Base-by-base conservation (phyloP, 2,113 vertebrate species). In the Crotalus horridus region DNA sequence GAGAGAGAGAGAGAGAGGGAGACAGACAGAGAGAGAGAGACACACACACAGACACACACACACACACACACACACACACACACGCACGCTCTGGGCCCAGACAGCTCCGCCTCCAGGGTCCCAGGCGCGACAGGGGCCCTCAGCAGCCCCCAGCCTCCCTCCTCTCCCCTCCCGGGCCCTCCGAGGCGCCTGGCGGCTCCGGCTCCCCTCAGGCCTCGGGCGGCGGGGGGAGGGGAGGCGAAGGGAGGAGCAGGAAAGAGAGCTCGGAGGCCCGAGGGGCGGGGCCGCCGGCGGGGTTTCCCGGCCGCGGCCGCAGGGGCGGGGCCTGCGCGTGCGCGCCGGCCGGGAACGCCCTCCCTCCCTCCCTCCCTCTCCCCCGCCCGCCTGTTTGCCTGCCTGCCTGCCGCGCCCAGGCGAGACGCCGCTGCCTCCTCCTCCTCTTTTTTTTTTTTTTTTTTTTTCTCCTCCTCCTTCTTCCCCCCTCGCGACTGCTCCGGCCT, bases 381-480 rank as follows among this genome's bases (percentile, higher is more conserved):
- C 29, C 26, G 88, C 55, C 17, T 46, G 81, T 39, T 39, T 20
- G 39, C 39, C 33, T 48, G 24, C 48, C 51, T 23, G 43, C 91
- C 85, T 92, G 90, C 94, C 94, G 95, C 95, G 95, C 96, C 96
- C 96, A 56, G 64, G 7, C 90, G 95, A 87, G 95, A 92, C 95
- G 95, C 96, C 96, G 97, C 96, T 92, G 51, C 96, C 93, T 29
- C 95, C 97, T 85, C 17, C 21, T 20, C 8, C 3, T 17, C 15
- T 81, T 81, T 58, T 58, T 21, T 20, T 20, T 81, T 81, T 58
- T 58, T 21, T 20, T 20, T 20, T 20, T 39, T 81, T 39, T 23
- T 23, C 6, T 20, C 6, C 6, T 56, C 1, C 17, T 2, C 20
- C 20, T 6, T 1, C 56, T 6, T 58, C 24, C 24, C 24, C 58